These are phyloP conservation scores for Rhinolophus ferrumequinum DNA, from an alignment of 2,113 vertebrate genomes.

Conservation along the genomic window DNA sequence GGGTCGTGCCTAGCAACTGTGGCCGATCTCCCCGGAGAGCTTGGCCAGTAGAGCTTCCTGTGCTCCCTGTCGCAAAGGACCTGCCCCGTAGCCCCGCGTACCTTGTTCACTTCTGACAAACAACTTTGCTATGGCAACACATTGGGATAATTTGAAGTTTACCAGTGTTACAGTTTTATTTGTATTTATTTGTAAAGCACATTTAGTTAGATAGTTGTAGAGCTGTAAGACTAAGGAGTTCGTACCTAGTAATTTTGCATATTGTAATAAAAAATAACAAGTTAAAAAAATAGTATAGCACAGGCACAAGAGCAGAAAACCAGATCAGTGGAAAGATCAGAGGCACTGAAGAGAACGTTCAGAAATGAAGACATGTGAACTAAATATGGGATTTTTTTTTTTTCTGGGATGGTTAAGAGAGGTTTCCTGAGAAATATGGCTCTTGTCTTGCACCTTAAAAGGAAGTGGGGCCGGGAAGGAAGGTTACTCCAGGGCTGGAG, in stretches of 20 bases:
- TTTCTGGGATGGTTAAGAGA: background rate
- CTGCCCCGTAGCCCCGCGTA: accelerated
- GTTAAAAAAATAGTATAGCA: background rate
- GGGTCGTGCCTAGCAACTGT: background rate
- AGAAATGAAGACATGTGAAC: background rate
- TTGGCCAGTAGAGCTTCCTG: background rate
- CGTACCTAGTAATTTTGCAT: background rate
- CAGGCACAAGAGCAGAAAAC: background rate
- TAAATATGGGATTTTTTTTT: background rate
- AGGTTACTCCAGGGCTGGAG: accelerated
- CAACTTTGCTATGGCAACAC: too few species aligned
- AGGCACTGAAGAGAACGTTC: background rate
- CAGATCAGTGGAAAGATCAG: background rate
- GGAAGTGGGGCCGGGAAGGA: background rate
- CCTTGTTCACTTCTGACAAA: background rate
- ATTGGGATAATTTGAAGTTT: background rate
- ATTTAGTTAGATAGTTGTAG: background rate
- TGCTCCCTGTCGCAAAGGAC: background rate
- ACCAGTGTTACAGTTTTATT: background rate
- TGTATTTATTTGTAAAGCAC: background rate
- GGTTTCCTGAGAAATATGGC: background rate
- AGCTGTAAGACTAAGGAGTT: background rate
- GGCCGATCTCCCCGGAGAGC: background rate
- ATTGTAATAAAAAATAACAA: background rate
- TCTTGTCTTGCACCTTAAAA: background rate